A percentile compares a stretch with the other conserved stretches of the same genome.
Evolutionary conservation across 1,140 invertebrate genomes (phyloP).

Genomic region (Hyposmocoma kahamanoa): DNA sequence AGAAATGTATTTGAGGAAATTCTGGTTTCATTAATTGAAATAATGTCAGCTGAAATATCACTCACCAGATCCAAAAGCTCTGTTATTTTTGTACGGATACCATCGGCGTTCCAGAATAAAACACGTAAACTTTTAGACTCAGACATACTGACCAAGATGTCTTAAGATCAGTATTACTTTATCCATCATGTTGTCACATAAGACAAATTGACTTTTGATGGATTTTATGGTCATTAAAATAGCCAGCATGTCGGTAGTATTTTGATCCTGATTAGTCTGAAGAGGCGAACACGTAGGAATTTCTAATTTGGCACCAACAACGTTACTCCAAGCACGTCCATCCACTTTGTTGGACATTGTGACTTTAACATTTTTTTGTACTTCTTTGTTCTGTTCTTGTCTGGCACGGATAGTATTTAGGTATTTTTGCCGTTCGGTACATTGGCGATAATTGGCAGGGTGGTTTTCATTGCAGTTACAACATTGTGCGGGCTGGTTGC

Average conservation of each 20-base stretch:
- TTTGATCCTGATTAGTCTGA: background rate
- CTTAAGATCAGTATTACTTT: background rate
- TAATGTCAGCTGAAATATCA: background rate
- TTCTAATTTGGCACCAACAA: background rate
- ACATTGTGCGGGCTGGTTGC: conserved; percentile 23
- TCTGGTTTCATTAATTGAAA: background rate
- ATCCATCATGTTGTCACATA: background rate
- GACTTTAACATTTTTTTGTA: background rate
- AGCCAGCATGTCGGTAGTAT: background rate
- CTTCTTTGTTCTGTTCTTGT: background rate
- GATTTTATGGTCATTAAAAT: background rate
- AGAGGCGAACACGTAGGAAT: background rate
- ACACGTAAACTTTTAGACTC: background rate
- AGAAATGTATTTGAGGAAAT: background rate
- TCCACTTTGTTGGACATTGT: background rate
- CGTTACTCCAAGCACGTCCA: background rate
- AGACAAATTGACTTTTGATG: background rate
- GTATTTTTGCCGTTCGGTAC: conserved; percentile 1
- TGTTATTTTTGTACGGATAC: background rate
- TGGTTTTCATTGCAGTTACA: conserved; percentile 24
- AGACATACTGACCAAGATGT: conserved; percentile 4
- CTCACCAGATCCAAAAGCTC: background rate
- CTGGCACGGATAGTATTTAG: background rate
- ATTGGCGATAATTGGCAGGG: background rate
- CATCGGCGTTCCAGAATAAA: conserved; percentile 2